Base-by-base conservation (phyloP, 1,140 invertebrate species). In the Littorina saxatilis region DNA sequence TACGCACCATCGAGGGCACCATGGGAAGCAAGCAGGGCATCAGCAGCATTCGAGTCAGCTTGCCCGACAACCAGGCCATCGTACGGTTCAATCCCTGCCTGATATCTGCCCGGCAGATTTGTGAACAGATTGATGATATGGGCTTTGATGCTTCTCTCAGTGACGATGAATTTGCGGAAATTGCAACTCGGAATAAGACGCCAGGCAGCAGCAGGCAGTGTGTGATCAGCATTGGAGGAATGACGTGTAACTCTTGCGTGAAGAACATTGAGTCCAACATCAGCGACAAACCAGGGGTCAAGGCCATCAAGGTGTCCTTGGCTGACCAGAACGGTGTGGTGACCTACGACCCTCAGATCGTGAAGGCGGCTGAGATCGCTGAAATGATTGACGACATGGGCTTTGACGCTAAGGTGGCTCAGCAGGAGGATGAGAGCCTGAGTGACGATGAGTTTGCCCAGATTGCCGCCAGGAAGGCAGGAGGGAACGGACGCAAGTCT, bases 211-310 rank as follows among this genome's bases (percentile, higher is more conserved):
- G 17, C 5, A 5, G 5, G 43, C 84, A 80, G 29, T 79, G 83
- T 23, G 80, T 76, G 66, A 86, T 91, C 55, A 74, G 80, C 35
- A 84, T 91, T 1, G 83, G 89, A 47, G 92, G 92, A 13, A 93
- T 93, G 93, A 93, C 92, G 0, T 93, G 93, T 84, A 87, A 91
- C 82, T 93, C 92, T 15, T 93, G 93, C 85, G 93, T 93, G 1
- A 84, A 84, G 40, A 91, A 88, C 50, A 93, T 93, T 79, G 91
- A 93, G 86, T 80, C 85, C 23, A 87, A 87, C 52, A 84, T 89
- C 0, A 76, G 82, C 11, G 79, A 75, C 37, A 87, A 87, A 43
- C 32, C 83, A 37, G 92, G 92, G 15, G 86, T 92, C 1, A 73
- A 87, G 20, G 82, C 85, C 37, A 89, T 93, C 27, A 83, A 84